Evolutionary conservation across 2,113 vertebrate species (phyloP), one percentile per base, ranked within the genome.

Genomic region (Myodes glareolus): DNA sequence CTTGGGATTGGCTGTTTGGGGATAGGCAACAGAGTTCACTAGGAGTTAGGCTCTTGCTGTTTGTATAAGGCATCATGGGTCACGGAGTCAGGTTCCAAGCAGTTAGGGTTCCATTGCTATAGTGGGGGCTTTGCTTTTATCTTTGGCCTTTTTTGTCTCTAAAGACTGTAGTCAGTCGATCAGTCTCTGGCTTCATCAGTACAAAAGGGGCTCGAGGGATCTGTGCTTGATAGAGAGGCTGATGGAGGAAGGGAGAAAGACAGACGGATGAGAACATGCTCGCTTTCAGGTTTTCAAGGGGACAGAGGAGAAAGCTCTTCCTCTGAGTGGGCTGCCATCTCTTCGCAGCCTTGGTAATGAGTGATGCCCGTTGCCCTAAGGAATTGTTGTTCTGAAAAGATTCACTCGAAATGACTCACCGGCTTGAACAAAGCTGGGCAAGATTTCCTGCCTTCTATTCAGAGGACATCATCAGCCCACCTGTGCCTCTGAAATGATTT

Each of bases 401-500:
- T 93, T 96, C 85, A 65, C 58, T 95, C 81, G 91, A 42, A 95
- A 94, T 96, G 96, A 97, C 94, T 96, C 96, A 95, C 42, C 0
- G 0, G 36, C 72, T 88, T 82, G 50, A 92, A 97, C 84, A 97
- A 96, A 95, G 81, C 92, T 65, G n/a, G 70, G 52, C 52, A 91
- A 92, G 91, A 96, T 96, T 97, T 97, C 94, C 94, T 95, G 95
- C 86, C 94, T 94, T 92, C 94, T 97, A 92, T 92, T 97, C 91
- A 97, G 85, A 92, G 55, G 80, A 39, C 91, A 47, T 95, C 94
- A 97, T 94, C 61, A 85, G 96, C 91, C 97, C 97, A 96, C 96
- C 97, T 94, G 91, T 42, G 42, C 94, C 76, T 96, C 97, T 96
- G 92, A 96, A 97, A 97, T 84, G 73, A 96, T 97, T 94, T 96